Evolutionary conservation across 1,140 invertebrate genomes (phyloP).

Genomic region (Marisa cornuarietis): DNA sequence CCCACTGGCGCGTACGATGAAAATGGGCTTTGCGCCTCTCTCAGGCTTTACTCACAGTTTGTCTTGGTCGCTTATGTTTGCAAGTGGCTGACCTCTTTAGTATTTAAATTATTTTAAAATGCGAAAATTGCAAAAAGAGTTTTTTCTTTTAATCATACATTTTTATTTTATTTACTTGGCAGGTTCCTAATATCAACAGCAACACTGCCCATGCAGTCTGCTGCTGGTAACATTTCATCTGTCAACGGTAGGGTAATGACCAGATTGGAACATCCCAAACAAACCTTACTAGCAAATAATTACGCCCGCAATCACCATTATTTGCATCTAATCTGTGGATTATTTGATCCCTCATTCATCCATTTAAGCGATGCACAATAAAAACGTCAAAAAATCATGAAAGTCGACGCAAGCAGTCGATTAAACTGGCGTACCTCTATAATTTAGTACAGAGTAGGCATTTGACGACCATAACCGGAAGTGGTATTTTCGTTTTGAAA

Average conservation of each 20-base stretch:
- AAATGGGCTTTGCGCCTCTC: not conserved
- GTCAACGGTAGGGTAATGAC: no score
- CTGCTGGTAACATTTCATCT: no score
- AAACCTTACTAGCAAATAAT: not conserved
- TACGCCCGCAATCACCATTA: not conserved
- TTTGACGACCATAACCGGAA: conserved; percentile 1
- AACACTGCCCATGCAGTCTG: no score
- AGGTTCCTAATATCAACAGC: no score
- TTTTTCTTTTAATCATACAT: not conserved
- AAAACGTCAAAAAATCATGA: not conserved
- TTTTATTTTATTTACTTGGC: no score
- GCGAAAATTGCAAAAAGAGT: not conserved
- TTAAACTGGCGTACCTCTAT: not conserved
- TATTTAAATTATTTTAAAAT: not conserved
- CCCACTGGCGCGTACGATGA: not conserved
- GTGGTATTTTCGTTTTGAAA: conserved; percentile 2
- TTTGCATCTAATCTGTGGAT: not conserved
- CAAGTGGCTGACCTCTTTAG: not conserved
- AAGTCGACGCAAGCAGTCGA: not conserved
- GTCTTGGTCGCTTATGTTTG: not conserved
- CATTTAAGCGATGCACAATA: not conserved
- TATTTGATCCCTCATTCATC: not conserved
- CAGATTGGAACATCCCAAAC: not conserved
- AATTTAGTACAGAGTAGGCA: not conserved
- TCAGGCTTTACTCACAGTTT: not conserved